Evolutionary conservation across 2,113 vertebrate species (phyloP).

Genomic region (Irena cyanogastra): DNA sequence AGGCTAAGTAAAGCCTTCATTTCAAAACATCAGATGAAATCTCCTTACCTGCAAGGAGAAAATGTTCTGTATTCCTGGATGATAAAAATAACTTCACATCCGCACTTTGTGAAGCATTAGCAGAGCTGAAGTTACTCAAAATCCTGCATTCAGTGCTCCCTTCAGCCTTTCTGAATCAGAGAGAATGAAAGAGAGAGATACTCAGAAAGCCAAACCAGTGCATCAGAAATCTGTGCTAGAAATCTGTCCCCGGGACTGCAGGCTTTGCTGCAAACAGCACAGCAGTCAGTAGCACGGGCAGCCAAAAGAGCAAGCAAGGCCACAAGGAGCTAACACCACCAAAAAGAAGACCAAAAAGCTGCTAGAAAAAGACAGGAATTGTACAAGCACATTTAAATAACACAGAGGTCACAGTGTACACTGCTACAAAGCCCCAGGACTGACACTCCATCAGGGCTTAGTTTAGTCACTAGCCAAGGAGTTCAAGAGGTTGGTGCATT

Average conservation of each 20-base stretch:
- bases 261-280: slow-evolving; percentile 18
- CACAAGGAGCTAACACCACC: not conserved
- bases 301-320: slow-evolving; percentile 38
- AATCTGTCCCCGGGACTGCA: slow-evolving; percentile 40
- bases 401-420: not conserved
- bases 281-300: not conserved
- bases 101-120: not conserved
- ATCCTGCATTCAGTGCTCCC: not conserved
- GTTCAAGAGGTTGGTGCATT: not conserved
- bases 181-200: not conserved
- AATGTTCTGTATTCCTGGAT: not conserved
- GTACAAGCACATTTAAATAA: not conserved
- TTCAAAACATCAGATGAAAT: not conserved
- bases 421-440: not conserved
- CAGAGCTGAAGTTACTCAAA: not conserved
- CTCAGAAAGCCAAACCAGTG: not conserved
- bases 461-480: not conserved
- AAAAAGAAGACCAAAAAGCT: not conserved
- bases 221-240: not conserved
- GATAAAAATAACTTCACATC: not conserved
- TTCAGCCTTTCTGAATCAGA: not conserved
- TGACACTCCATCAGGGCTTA: not conserved
- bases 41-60: not conserved
- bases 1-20: not conserved
- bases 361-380: not conserved